These are phyloP conservation scores for Hymenochirus boettgeri DNA, from an alignment of 2,113 vertebrate species.

Conservation along the genomic window DNA sequence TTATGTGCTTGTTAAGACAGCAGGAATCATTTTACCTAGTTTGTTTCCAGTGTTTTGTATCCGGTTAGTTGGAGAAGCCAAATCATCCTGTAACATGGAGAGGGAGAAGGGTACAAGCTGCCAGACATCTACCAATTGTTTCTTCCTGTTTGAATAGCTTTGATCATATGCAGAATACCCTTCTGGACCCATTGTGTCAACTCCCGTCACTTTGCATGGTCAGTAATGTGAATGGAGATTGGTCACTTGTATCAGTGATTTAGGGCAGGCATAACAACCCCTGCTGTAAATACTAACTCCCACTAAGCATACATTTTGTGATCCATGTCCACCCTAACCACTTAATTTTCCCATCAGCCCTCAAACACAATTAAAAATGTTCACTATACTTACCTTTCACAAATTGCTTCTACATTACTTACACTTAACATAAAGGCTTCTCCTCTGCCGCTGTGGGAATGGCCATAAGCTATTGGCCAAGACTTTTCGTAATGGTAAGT, in stretches of 20 bases:
- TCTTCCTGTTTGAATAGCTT: background rate
- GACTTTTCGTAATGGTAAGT: too few relatives aligned
- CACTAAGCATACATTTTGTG: too few relatives aligned
- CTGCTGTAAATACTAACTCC: too few relatives aligned
- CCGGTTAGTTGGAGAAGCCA: conserved; percentile 1
- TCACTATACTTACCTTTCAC: too few relatives aligned
- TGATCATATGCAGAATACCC: background rate
- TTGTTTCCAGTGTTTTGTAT: background rate
- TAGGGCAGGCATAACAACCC: background rate
- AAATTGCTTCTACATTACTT: too few relatives aligned
- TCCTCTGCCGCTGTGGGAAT: too few relatives aligned
- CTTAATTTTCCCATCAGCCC: too few relatives aligned
- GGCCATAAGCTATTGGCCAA: too few relatives aligned
- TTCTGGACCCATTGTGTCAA: background rate
- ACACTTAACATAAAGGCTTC: too few relatives aligned
- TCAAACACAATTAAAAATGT: too few relatives aligned
- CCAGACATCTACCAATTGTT: conserved; percentile 1
- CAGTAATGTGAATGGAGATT: too few relatives aligned
- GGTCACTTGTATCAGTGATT: background rate
- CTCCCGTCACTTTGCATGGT: background rate
- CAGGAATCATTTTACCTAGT: background rate
- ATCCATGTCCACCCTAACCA: too few relatives aligned
- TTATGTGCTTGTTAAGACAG: background rate
- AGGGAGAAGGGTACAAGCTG: background rate
- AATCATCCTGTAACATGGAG: background rate